A percentile compares a stretch with the other conserved stretches of the same genome.
These are phyloP conservation scores for Osmerus mordax DNA, from an alignment of 2,113 vertebrate species.

Conservation along the genomic window DNA sequence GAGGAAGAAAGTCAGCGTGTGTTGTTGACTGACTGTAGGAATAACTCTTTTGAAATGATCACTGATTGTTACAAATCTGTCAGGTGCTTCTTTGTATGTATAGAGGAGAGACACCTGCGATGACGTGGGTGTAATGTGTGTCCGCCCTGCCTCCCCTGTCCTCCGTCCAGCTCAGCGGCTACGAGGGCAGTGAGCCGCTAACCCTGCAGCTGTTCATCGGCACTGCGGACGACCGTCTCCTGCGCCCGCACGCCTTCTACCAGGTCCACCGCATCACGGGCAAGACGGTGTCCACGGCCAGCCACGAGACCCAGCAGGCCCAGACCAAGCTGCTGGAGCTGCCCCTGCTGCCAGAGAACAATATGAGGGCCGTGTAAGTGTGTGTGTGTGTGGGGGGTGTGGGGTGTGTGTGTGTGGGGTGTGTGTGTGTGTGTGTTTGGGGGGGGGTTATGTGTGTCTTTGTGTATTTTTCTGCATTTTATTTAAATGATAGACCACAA, in stretches of 20 bases:
- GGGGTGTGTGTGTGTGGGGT: conserved; percentile 6
- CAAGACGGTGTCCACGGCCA: conserved; percentile 95
- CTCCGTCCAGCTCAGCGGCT: conserved; percentile 86
- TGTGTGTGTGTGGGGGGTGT: neutral
- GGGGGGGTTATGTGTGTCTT: conserved; percentile 5
- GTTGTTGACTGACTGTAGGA: neutral
- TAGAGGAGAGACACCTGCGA: neutral
- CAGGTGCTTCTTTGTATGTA: no score
- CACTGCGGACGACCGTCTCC: conserved; percentile 94
- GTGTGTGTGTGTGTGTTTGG: neutral
- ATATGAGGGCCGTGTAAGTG: conserved; percentile 80
- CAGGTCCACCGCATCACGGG: conserved; percentile 98
- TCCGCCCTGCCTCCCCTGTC: neutral
- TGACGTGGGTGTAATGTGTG: neutral
- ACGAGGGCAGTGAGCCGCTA: conserved; percentile 90
- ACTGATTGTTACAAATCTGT: no score
- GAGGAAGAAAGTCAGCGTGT: conserved; percentile 24
- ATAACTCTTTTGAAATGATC: no score
- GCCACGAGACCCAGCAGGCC: conserved; percentile 89
- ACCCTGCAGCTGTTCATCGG: conserved; percentile 97
- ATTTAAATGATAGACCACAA: neutral
- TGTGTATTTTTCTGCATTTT: no score
- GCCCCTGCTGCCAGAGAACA: conserved; percentile 92
- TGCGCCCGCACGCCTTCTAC: conserved; percentile 97
- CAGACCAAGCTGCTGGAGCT: conserved; percentile 98